Percentiles rank a stretch among this genome's conserved stretches.
Evolutionary conservation across 2,888 invertebrate species (phyloP).

Genomic region (Ethmia dodecea): DNA sequence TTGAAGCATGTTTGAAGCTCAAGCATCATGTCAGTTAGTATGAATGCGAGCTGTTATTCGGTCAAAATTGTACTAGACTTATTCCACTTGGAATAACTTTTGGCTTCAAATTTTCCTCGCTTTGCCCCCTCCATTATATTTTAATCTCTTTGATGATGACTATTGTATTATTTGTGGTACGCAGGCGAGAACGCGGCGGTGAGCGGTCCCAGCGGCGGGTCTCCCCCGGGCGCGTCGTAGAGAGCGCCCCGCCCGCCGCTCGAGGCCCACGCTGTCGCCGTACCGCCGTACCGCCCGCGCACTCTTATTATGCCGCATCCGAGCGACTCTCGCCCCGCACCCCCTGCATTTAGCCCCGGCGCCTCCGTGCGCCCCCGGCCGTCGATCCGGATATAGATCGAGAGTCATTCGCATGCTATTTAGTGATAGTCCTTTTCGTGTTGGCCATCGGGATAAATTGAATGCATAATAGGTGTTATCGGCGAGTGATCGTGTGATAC

Average conservation of each 20-base stretch:
- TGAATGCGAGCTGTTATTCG: no score
- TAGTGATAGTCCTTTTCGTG: conserved; percentile 59
- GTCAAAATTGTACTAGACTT: no score
- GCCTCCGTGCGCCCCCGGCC: conserved; percentile 18
- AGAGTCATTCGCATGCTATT: conserved; percentile 45
- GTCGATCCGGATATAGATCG: conserved; percentile 21
- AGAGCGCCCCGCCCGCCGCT: conserved; percentile 13
- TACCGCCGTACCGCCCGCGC: conserved; percentile 15
- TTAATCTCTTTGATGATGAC: background rate
- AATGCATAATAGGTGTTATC: conserved; percentile 67
- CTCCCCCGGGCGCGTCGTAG: conserved; percentile 47
- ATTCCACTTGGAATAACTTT: no score
- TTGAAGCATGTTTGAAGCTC: no score
- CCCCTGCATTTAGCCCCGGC: conserved; percentile 21
- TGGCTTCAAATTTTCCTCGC: no score
- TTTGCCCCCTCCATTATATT: no score
- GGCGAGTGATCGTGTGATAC: conserved; percentile 69
- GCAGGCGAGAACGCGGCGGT: conserved; percentile 43
- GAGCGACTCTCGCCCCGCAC: conserved; percentile 13
- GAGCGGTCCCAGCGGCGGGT: conserved; percentile 39
- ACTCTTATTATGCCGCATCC: conserved; percentile 8
- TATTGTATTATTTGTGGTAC: background rate
- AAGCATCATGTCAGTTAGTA: no score
- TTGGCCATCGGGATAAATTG: conserved; percentile 60
- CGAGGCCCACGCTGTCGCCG: conserved; percentile 14